Conservation (phyloP, 2,113 vertebrate genomes). For the Tricholaema leucomelas region DNA sequence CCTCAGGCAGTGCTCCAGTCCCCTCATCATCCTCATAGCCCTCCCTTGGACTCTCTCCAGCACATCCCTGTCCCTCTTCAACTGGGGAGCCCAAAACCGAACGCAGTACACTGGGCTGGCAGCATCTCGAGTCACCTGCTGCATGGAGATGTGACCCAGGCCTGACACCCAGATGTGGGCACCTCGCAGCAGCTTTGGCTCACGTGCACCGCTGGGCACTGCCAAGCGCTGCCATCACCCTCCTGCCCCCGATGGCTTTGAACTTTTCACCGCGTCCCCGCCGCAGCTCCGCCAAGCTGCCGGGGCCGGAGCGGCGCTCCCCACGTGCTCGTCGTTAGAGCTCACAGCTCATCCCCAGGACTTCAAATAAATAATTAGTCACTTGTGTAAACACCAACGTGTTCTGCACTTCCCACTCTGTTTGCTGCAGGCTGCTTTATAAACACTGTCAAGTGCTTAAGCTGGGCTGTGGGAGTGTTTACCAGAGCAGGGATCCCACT, state of each 20-base stretch:
- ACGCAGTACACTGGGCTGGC: not conserved
- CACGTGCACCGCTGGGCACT: rapidly evolving
- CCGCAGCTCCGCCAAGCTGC: not conserved
- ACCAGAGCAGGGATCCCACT: not conserved
- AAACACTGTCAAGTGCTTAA: constrained; percentile 72
- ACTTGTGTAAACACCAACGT: constrained; percentile 55
- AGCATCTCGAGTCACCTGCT: not conserved
- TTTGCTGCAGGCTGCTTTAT: constrained; percentile 44
- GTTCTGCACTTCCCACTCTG: constrained; percentile 45
- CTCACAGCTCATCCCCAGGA: constrained; percentile 12
- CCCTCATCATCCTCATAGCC: no score
- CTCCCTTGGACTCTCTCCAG: no score
- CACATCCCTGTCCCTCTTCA: no score
- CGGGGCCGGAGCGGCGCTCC: not conserved
- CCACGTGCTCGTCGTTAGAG: constrained; percentile 55
- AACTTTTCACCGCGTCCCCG: not conserved
- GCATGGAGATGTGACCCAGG: not conserved
- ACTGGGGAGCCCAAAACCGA: no score
- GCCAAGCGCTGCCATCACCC: rapidly evolving
- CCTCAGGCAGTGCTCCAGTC: no score
- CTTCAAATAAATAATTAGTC: constrained; percentile 66
- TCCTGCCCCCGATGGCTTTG: not conserved
- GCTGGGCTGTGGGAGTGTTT: constrained; percentile 57
- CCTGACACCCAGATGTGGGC: rapidly evolving
- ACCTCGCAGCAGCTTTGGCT: not conserved